These are phyloP conservation scores for Vanessa atalanta DNA, from an alignment of 1,140 invertebrate genomes.

Conservation along the genomic window DNA sequence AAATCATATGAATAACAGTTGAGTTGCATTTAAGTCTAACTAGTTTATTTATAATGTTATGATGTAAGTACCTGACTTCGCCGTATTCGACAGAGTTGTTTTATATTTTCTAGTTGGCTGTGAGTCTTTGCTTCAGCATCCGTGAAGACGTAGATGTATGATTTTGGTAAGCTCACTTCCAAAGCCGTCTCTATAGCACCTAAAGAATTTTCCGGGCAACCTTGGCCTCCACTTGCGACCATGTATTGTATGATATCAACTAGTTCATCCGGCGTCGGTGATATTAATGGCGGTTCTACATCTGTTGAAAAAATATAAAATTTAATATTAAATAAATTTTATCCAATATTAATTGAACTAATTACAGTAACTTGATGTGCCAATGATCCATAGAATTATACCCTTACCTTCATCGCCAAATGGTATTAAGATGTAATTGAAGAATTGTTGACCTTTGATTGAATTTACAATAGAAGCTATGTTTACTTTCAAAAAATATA, in stretches of 20 bases:
- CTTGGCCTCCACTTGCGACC: conserved; percentile 82
- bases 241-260: conserved; percentile 73
- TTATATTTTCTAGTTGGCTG: conserved; percentile 40
- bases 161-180: conserved; percentile 81
- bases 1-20: no score
- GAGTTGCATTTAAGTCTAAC: no score
- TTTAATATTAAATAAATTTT: no score
- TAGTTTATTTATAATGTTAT: no score
- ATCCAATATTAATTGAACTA: not conserved
- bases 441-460: conserved; percentile 38
- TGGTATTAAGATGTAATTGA: conserved; percentile 55
- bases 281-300: conserved; percentile 20
- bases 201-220: conserved; percentile 85
- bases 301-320: conserved; percentile 4
- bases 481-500: conserved; percentile 49
- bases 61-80: conserved; percentile 47
- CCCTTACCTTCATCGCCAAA: conserved; percentile 63
- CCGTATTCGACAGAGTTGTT: conserved; percentile 46
- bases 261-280: conserved; percentile 30
- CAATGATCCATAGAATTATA: no score
- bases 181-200: conserved; percentile 83
- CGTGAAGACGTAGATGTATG: conserved; percentile 85
- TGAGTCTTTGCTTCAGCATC: conserved; percentile 82
- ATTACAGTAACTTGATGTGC: not conserved
- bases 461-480: conserved; percentile 36